Evolutionary conservation across 2,888 invertebrate genomes (phyloP), one percentile per base, ranked within the genome.

Genomic region (Noctua janthe): DNA sequence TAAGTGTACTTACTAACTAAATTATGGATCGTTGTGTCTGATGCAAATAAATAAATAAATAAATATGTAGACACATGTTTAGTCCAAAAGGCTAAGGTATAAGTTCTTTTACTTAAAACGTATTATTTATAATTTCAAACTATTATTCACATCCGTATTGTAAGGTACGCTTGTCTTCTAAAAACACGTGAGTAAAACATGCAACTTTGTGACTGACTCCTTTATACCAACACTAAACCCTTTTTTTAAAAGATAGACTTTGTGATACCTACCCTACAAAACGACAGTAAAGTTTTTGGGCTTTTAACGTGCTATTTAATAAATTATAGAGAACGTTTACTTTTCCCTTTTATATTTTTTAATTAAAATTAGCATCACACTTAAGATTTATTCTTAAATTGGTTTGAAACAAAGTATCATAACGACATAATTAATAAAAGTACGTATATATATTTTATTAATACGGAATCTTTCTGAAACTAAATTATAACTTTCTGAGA

Each of bases 401-500:
- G 8, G 6, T 78, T 78, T 51, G 13, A 62, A 70, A 43, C 11
- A 49, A 11, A 29, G 23, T 39, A 20, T 71, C 6, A 43, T 43
- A 51, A 43, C 23, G 43, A 13, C 11, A n/a, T 72, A 13, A 59
- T 35, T 49, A 35, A n/a, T 43, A 23, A 6, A 43, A 23, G 39
- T 23, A 67, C 1, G 6, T 20, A 66, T 5, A 20, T 62, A 15
- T 5, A 29, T 23, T 67, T 43, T 23, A 59, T 54, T 3, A 43
- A 17, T 17, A 10, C 20, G 13, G 0, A 56, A n/a, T 49, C 11
- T 78, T 69, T 23, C 0, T 49, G 10, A 35, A 49, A 66, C 29
- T 29, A 23, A 76, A 69, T 39, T 76, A 69, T 11, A 67, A 35
- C 64, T 10, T 59, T 76, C n/a, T 43, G 2, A 35, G 20, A 59